Evolutionary conservation across 2,113 vertebrate species (phyloP), one percentile per base, ranked within the genome.

Genomic region (Apistogramma diplotaenia): DNA sequence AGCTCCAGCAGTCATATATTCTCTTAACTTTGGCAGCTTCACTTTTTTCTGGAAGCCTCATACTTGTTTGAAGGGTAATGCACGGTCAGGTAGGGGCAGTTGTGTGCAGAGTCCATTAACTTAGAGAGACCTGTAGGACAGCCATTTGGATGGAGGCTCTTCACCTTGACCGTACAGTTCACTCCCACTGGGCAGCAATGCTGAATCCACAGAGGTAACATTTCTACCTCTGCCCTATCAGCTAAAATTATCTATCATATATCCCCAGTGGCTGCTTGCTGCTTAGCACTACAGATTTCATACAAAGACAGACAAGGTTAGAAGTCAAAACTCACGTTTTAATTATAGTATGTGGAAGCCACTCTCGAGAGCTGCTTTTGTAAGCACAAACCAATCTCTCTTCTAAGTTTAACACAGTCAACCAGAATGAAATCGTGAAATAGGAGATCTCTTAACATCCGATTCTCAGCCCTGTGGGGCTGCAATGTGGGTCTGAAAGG

Each of bases 241-340:
- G 76, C 86, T 81, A 61, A 84, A 85, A 77, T 81, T 8, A 78
- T 49, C 85, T 72, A 61, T 91, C 79, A 58, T 85, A 77, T 74
- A 84, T 72, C 83, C 84, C 86, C 87, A 49, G 57, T 10, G 87
- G 82, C 25, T 19, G 49, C 72, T 49, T 6, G 19, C 55, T 78
- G 79, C 84, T 89, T 84, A 82, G 81, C n/a, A 11, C 87, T 13
- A 77, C 82, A 89, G 70, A 89, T 85, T 78, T 57, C 74, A 81
- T 15, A 56, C n/a, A 76, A 15, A 80, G n/a, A 35, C 61, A 35
- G 85, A 87, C 77, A 84, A 84, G 84, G 81, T 85, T 70, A 84
- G 43, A 33, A 67, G 78, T 81, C 16, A 13, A 78, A 85, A 46
- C 75, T 79, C 76, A 58, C 60, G 72, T 87, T 81, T 84, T 87